Evolutionary conservation across 1,140 invertebrate genomes (phyloP).

Genomic region (Periplaneta americana): DNA sequence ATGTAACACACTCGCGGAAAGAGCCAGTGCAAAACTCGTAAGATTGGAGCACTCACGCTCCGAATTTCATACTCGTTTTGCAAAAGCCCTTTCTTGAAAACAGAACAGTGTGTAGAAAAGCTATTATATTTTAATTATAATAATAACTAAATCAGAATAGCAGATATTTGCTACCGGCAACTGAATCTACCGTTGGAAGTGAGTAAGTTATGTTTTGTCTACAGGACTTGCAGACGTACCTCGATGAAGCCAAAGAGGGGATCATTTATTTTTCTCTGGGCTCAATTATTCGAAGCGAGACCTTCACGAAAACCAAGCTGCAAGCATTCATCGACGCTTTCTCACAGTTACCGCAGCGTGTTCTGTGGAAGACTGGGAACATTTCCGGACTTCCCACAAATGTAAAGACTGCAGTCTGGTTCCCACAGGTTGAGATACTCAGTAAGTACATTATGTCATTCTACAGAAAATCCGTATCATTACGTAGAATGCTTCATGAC

Average conservation of each 20-base stretch:
- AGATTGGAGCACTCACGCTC: too few relatives aligned
- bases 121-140: too few relatives aligned
- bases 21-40: too few relatives aligned
- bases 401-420: conserved; percentile 51
- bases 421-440: conserved; percentile 56
- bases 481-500: too few relatives aligned
- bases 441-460: too few relatives aligned
- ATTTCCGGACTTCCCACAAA: conserved; percentile 44
- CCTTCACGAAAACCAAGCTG: conserved; percentile 26
- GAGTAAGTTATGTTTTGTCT: not conserved
- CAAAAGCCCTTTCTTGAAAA: too few relatives aligned
- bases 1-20: too few relatives aligned
- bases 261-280: conserved; percentile 36
- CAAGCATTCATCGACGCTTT: conserved; percentile 30
- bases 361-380: conserved; percentile 53
- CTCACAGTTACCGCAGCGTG: conserved; percentile 38
- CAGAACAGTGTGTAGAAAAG: too few relatives aligned
- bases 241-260: conserved; percentile 29
- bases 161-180: too few relatives aligned
- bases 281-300: conserved; percentile 26
- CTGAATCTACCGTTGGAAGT: not conserved
- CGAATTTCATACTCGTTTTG: too few relatives aligned
- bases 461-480: too few relatives aligned
- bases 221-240: conserved; percentile 15
- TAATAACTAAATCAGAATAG: too few relatives aligned